These are phyloP conservation scores for Oryzias celebensis DNA, from an alignment of 2,113 vertebrate genomes.

Conservation along the genomic window DNA sequence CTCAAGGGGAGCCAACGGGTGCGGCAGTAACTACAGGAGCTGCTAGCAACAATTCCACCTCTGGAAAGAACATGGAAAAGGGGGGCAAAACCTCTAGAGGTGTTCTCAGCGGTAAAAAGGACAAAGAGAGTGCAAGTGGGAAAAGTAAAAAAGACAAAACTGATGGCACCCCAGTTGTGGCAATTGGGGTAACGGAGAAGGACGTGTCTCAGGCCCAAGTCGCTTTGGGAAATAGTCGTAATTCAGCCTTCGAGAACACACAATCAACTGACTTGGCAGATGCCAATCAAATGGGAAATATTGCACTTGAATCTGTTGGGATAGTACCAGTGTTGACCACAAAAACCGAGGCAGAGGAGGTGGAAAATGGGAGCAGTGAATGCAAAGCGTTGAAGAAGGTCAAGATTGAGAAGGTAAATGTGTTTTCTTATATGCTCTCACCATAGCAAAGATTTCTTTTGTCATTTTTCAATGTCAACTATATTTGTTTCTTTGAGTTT, in stretches of 20 bases:
- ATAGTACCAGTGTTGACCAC: conserved; percentile 88
- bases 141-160: conserved; percentile 97
- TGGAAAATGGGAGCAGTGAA: conserved; percentile 84
- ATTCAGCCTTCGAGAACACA: conserved; percentile 85
- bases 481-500: too few species aligned
- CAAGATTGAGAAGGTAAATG: conserved; percentile 96
- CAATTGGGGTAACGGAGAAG: conserved; percentile 83
- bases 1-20: conserved; percentile 83
- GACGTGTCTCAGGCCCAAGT: conserved; percentile 86
- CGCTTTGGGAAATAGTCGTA: conserved; percentile 85
- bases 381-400: conserved; percentile 94
- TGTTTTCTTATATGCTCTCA: background rate
- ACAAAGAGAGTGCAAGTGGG: conserved; percentile 89
- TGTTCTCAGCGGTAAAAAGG: conserved; percentile 90
- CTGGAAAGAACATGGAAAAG: conserved; percentile 89
- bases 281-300: conserved; percentile 92
- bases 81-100: conserved; percentile 87
- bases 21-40: conserved; percentile 72
- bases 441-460: conserved; percentile 1
- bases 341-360: conserved; percentile 93
- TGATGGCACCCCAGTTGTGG: conserved; percentile 81
- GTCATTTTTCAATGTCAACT: background rate
- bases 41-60: conserved; percentile 72
- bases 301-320: conserved; percentile 91
- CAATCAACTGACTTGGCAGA: conserved; percentile 86